phyloP scores from a whole-genome alignment of 2,797 vertebrate species.

The Sebastes hopkinsi region DNA sequence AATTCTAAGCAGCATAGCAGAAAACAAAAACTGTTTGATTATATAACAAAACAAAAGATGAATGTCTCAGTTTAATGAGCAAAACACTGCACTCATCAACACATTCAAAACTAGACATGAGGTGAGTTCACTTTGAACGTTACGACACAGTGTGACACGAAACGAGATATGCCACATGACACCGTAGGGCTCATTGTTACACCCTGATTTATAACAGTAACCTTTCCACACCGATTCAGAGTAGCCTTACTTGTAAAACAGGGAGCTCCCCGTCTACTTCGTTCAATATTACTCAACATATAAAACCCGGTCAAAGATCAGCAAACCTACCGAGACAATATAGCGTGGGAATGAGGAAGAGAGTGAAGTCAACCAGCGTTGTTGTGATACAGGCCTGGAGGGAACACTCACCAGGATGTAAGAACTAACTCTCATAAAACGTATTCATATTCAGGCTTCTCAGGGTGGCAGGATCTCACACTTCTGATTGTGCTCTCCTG shows the following conservation, averaged over 20 bases:
- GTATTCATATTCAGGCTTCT: conserved; percentile 29
- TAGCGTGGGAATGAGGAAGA: conserved; percentile 32
- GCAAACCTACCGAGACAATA: conserved; percentile 24
- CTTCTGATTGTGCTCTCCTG: conserved; percentile 48
- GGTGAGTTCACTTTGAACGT: background rate
- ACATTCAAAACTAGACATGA: background rate
- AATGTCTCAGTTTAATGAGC: background rate
- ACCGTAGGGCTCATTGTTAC: background rate
- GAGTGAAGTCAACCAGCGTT: conserved; percentile 21
- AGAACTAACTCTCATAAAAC: conserved; percentile 37
- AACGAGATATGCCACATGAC: background rate
- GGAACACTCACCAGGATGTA: conserved; percentile 30
- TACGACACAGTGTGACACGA: background rate
- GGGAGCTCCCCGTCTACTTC: background rate
- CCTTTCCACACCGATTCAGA: conserved; percentile 14
- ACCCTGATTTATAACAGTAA: background rate
- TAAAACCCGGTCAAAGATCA: conserved; percentile 46
- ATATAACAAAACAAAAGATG: background rate
- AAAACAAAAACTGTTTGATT: background rate
- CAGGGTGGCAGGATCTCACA: conserved; percentile 31
- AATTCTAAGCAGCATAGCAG: background rate
- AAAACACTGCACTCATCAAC: background rate
- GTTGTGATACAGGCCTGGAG: conserved; percentile 25
- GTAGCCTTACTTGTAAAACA: background rate
- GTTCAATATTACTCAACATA: conserved; percentile 28